phyloP scores from a whole-genome alignment of 1,140 invertebrate genomes.

The Lysiphlebus fabarum region DNA sequence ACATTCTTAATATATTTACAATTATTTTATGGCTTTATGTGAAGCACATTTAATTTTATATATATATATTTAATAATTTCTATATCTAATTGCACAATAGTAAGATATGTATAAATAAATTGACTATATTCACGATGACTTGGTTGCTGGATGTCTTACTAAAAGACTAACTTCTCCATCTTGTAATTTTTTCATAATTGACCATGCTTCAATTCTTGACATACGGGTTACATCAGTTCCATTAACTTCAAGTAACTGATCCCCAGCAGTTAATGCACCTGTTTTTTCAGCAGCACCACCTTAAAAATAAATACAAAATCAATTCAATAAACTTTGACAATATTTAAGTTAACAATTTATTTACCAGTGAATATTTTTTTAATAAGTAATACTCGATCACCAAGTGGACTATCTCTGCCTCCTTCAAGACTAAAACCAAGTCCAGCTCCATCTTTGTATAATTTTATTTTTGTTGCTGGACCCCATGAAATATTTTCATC shows the following conservation, averaged over 20 bases:
- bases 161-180: slow-evolving; percentile 70
- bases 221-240: slow-evolving; percentile 74
- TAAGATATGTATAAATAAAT: slow-evolving; percentile 18
- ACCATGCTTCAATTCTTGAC: slow-evolving; percentile 90
- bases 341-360: slow-evolving; percentile 24
- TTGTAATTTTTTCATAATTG: slow-evolving; percentile 82
- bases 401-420: slow-evolving; percentile 82
- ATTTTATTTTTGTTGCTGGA: slow-evolving; percentile 58
- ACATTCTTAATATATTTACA: too few species aligned
- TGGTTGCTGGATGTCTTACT: slow-evolving; percentile 55
- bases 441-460: slow-evolving; percentile 83
- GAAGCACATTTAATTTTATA: too few species aligned
- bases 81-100: too few species aligned
- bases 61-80: too few species aligned
- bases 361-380: slow-evolving; percentile 91
- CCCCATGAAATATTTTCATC: slow-evolving; percentile 42
- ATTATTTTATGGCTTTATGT: too few species aligned
- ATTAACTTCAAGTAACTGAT: slow-evolving; percentile 83
- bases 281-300: slow-evolving; percentile 88
- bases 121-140: slow-evolving; percentile 46
- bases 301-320: slow-evolving; percentile 47
- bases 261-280: slow-evolving; percentile 77
- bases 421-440: slow-evolving; percentile 91
- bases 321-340: neutral
- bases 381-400: slow-evolving; percentile 80